Conservation (phyloP, 1,140 invertebrate species). For the Druon quercuslanigerum region DNA sequence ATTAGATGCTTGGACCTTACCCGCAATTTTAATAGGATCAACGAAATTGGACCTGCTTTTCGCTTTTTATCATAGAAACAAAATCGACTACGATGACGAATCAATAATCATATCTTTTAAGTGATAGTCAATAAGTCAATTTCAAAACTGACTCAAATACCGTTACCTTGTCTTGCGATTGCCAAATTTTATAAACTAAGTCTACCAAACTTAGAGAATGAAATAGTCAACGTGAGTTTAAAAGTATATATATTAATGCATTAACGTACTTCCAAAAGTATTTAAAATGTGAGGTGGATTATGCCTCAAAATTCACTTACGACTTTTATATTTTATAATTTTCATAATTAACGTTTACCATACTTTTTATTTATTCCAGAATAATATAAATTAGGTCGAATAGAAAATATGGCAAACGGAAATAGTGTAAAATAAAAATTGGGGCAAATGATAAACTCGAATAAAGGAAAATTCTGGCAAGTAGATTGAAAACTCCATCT, state of each 20-base stretch:
- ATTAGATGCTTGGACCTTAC: background rate
- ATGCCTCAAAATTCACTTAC: too few relatives aligned
- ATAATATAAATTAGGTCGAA: too few relatives aligned
- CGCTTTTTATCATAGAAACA: background rate
- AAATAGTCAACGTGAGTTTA: conserved; percentile 2
- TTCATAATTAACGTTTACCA: too few relatives aligned
- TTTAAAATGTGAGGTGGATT: too few relatives aligned
- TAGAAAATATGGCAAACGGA: too few relatives aligned
- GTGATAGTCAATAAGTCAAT: conserved; percentile 25
- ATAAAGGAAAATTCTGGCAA: too few relatives aligned
- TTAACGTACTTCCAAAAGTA: too few relatives aligned
- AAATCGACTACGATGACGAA: conserved; percentile 1
- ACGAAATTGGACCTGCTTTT: conserved; percentile 3
- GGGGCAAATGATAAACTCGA: too few relatives aligned
- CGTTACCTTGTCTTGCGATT: conserved; percentile 23
- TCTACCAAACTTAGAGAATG: conserved; percentile 7
- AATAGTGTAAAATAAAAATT: too few relatives aligned
- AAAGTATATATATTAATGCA: background rate
- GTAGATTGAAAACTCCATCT: too few relatives aligned
- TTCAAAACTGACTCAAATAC: conserved; percentile 17
- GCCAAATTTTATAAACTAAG: conserved; percentile 29
- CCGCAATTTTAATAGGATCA: conserved; percentile 1
- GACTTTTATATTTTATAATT: too few relatives aligned
- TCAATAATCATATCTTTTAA: conserved; percentile 25
- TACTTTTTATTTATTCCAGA: too few relatives aligned